These are phyloP conservation scores for Ophioderma brevispina DNA, from an alignment of 35 echinoderm and acorn worm species.

Conservation along the genomic window DNA sequence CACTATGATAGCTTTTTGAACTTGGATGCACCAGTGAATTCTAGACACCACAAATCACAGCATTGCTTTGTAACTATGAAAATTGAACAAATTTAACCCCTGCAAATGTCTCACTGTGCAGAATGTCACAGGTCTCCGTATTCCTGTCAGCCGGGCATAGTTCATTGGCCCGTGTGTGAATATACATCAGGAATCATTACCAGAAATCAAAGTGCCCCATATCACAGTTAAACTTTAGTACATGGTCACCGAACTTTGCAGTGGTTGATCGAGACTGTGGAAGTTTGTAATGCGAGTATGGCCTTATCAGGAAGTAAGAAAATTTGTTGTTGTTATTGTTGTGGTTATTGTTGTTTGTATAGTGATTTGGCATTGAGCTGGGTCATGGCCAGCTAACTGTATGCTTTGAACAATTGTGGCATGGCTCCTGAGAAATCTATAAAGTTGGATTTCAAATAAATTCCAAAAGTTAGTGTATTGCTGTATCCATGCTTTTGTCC, in stretches of 20 bases:
- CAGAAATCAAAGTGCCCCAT: background rate
- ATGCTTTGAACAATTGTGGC: too few species aligned
- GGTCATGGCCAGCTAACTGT: background rate
- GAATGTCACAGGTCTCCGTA: background rate
- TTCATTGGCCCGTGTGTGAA: background rate
- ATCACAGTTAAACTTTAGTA: background rate
- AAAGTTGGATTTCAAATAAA: too few species aligned
- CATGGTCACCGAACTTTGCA: too few species aligned
- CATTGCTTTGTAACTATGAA: too few species aligned
- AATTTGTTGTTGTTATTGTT: slow-evolving; percentile 12
- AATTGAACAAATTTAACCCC: too few species aligned
- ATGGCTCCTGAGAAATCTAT: too few species aligned
- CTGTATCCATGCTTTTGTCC: too few species aligned
- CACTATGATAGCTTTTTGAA: too few species aligned
- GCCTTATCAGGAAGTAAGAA: background rate
- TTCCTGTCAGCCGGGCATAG: background rate
- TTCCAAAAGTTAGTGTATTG: too few species aligned
- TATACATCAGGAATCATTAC: background rate
- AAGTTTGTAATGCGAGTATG: background rate
- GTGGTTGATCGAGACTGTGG: background rate
- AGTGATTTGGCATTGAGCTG: background rate
- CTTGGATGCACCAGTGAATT: too few species aligned
- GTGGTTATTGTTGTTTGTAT: background rate
- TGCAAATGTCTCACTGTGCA: background rate
- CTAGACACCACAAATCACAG: too few species aligned